These are phyloP conservation scores for Perizoma affinitatum DNA, from an alignment of 2,888 invertebrate species.

Conservation along the genomic window DNA sequence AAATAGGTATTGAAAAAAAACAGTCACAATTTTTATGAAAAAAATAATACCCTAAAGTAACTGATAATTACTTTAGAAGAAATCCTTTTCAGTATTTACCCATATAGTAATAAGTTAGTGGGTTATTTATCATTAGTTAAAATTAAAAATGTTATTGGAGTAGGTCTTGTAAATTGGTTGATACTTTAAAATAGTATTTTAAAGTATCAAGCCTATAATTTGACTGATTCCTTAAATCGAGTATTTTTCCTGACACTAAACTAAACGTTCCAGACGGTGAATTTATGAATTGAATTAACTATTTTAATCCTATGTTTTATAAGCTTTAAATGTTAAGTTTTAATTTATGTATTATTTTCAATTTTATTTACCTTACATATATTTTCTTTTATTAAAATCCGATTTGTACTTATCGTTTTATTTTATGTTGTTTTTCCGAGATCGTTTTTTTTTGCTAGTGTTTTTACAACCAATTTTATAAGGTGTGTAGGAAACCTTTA, in stretches of 20 bases:
- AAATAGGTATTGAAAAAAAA: not conserved
- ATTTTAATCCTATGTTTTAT: slow-evolving; percentile 18
- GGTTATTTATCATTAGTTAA: not conserved
- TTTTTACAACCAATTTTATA: no score
- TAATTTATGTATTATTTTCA: slow-evolving; percentile 44
- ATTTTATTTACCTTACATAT: slow-evolving; percentile 29
- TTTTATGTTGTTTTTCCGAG: slow-evolving; percentile 13
- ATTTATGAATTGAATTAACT: slow-evolving; percentile 18
- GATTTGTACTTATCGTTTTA: slow-evolving; percentile 27
- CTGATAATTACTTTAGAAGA: no score
- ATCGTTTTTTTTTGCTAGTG: slow-evolving; percentile 1
- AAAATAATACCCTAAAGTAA: no score
- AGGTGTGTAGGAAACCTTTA: no score
- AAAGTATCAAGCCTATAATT: slow-evolving; percentile 23
- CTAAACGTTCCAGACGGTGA: slow-evolving; percentile 38
- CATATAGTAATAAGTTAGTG: slow-evolving; percentile 1
- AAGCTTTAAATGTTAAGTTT: slow-evolving; percentile 35
- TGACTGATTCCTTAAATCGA: slow-evolving; percentile 25
- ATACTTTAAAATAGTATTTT: no score
- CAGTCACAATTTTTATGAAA: no score
- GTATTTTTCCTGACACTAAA: slow-evolving; percentile 25
- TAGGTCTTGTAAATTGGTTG: slow-evolving; percentile 23
- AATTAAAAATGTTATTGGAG: slow-evolving; percentile 1
- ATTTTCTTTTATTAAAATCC: slow-evolving; percentile 39
- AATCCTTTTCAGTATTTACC: slow-evolving; percentile 15